Evolutionary conservation across 2,797 vertebrate species (phyloP).

Genomic region (Brachyalestes nurse): DNA sequence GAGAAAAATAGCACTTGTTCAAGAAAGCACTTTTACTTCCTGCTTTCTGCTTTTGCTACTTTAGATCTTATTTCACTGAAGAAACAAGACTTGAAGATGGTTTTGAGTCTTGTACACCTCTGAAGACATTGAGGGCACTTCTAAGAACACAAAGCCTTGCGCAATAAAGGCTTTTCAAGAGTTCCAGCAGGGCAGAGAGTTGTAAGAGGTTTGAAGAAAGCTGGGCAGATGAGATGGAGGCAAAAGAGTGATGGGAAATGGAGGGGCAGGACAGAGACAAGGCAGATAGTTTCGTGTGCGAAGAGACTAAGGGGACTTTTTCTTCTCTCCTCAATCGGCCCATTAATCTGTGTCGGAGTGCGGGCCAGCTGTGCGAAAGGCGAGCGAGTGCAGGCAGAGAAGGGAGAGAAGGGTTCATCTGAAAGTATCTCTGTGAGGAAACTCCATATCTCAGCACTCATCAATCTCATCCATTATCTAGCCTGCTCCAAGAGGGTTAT

Average conservation of each 20-base stretch:
- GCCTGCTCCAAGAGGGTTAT: constrained; percentile 55
- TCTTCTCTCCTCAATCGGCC: constrained; percentile 73
- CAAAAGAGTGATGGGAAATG: constrained; percentile 41
- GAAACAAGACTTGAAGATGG: neutral
- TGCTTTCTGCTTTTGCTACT: neutral
- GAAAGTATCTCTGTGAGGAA: constrained; percentile 62
- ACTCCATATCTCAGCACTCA: constrained; percentile 62
- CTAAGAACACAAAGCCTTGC: constrained; percentile 6
- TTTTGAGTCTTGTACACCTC: neutral
- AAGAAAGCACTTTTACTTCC: neutral
- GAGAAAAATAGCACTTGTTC: no score
- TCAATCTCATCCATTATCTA: constrained; percentile 64
- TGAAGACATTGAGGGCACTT: neutral
- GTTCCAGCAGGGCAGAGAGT: neutral
- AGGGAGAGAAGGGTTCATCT: constrained; percentile 71
- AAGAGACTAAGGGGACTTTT: constrained; percentile 74
- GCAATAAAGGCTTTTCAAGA: neutral
- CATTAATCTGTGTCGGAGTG: constrained; percentile 79
- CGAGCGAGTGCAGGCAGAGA: constrained; percentile 42
- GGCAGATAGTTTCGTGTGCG: constrained; percentile 72
- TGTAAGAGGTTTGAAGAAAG: neutral
- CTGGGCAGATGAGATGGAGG: constrained; percentile 12
- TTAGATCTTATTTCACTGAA: neutral
- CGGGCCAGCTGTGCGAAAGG: constrained; percentile 73
- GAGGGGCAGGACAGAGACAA: constrained; percentile 48